Percentiles rank a stretch among this genome's conserved stretches.
These are phyloP conservation scores for Harpalus rubripes DNA, from an alignment of 2,888 invertebrate species.

Conservation along the genomic window DNA sequence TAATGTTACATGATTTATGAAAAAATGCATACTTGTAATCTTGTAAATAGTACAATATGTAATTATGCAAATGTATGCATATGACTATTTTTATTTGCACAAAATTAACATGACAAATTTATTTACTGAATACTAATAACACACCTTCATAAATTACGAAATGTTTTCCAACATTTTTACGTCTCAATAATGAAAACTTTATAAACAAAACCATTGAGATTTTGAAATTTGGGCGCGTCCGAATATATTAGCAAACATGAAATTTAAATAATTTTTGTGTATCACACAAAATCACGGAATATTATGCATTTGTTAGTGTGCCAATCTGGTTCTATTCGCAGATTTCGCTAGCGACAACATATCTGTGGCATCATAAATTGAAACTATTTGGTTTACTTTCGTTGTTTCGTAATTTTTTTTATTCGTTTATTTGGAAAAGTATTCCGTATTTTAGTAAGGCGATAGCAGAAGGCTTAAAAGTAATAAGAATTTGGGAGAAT, in stretches of 20 bases:
- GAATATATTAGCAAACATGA: neutral
- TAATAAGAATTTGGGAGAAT: no score
- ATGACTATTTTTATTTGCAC: constrained; percentile 31
- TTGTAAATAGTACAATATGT: constrained; percentile 8
- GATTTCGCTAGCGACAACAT: no score
- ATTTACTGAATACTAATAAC: constrained; percentile 44
- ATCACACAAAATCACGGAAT: no score
- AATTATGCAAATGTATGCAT: constrained; percentile 28
- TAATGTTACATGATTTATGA: no score
- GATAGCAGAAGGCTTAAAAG: no score
- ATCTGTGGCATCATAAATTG: no score
- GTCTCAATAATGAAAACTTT: constrained; percentile 21
- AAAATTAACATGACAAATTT: constrained; percentile 24
- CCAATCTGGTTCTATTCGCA: no score
- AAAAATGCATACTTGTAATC: neutral
- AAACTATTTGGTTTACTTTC: no score
- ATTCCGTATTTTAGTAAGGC: no score
- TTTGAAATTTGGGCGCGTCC: neutral
- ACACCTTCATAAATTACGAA: constrained; percentile 37
- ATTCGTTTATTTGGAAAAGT: no score
- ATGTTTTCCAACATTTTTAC: constrained; percentile 18
- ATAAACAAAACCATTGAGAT: constrained; percentile 1
- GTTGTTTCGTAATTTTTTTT: no score
- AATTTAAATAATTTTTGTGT: neutral
- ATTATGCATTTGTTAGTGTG: no score